These are phyloP conservation scores for Malacoraja senta DNA, from an alignment of 2,797 vertebrate genomes.

Conservation along the genomic window DNA sequence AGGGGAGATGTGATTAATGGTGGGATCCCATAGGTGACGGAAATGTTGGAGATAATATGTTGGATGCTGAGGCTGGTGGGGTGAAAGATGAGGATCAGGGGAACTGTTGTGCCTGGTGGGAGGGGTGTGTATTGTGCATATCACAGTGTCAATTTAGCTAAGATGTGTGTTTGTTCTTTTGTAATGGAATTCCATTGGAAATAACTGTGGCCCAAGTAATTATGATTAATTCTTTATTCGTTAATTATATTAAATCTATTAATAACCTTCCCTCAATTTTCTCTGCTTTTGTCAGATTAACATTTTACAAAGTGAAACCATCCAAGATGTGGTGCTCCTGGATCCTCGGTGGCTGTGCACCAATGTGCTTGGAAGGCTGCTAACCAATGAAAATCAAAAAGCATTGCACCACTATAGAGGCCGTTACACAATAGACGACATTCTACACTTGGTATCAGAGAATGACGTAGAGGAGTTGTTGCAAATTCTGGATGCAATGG, in stretches of 20 bases:
- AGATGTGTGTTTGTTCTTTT: not conserved
- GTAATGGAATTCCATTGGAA: not conserved
- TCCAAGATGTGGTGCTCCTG: constrained; percentile 90
- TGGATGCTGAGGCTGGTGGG: too few species aligned
- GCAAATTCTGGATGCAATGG: constrained; percentile 94
- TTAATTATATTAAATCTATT: constrained; percentile 9
- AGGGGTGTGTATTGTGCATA: not conserved
- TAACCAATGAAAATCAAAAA: constrained; percentile 86
- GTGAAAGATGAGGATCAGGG: too few species aligned
- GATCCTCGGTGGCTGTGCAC: constrained; percentile 95
- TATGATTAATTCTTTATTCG: not conserved
- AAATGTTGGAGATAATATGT: too few species aligned
- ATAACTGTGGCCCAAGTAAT: not conserved
- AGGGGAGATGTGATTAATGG: too few species aligned
- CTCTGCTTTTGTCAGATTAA: constrained; percentile 69
- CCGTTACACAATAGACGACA: constrained; percentile 87
- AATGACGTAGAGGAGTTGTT: constrained; percentile 89
- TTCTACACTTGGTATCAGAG: constrained; percentile 82
- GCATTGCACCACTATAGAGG: constrained; percentile 95
- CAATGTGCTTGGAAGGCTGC: constrained; percentile 76
- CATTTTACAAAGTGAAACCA: constrained; percentile 96
- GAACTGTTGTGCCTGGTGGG: too few species aligned
- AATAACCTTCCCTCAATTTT: not conserved
- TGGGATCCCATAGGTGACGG: too few species aligned
- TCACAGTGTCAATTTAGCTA: not conserved